A percentile compares a stretch with the other conserved stretches of the same genome.
Conservation (phyloP, 2,888 invertebrate genomes). For the Conops quadrifasciatus region DNA sequence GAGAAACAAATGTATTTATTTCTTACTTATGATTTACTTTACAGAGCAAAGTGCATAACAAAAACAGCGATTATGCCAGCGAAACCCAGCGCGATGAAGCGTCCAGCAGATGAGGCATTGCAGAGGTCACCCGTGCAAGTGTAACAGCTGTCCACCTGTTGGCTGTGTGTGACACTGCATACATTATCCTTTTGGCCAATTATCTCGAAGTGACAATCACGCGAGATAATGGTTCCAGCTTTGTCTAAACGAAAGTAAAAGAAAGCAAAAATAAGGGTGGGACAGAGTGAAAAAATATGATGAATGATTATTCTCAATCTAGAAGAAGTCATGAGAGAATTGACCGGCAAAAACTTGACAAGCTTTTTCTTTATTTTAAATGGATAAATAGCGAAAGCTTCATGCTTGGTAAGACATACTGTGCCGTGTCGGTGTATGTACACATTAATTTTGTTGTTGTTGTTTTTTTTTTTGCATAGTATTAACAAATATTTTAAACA, state of each 20-base stretch:
- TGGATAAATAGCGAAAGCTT: background rate
- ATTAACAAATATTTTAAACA: background rate
- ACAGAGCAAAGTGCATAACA: constrained; percentile 52
- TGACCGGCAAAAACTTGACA: too few relatives aligned
- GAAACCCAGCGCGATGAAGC: constrained; percentile 51
- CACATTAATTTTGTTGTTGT: background rate
- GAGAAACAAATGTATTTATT: background rate
- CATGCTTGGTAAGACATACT: background rate
- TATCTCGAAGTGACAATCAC: constrained; percentile 61
- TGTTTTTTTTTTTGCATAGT: background rate
- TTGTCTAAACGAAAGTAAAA: constrained; percentile 49
- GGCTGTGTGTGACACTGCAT: constrained; percentile 59
- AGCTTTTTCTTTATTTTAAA: too few relatives aligned
- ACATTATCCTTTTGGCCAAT: constrained; percentile 56
- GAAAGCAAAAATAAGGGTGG: background rate
- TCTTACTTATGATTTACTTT: constrained; percentile 35
- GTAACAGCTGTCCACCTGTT: constrained; percentile 66
- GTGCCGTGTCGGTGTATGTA: background rate
- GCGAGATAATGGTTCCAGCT: constrained; percentile 59
- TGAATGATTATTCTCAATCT: background rate
- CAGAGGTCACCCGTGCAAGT: constrained; percentile 76
- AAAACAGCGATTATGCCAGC: constrained; percentile 53
- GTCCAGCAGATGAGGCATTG: constrained; percentile 65
- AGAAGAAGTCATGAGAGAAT: background rate
- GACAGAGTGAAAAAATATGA: background rate